A percentile compares a stretch with the other conserved stretches of the same genome.
These are phyloP conservation scores for Pipistrellus kuhlii DNA, from an alignment of 2,797 vertebrate species.

Conservation along the genomic window DNA sequence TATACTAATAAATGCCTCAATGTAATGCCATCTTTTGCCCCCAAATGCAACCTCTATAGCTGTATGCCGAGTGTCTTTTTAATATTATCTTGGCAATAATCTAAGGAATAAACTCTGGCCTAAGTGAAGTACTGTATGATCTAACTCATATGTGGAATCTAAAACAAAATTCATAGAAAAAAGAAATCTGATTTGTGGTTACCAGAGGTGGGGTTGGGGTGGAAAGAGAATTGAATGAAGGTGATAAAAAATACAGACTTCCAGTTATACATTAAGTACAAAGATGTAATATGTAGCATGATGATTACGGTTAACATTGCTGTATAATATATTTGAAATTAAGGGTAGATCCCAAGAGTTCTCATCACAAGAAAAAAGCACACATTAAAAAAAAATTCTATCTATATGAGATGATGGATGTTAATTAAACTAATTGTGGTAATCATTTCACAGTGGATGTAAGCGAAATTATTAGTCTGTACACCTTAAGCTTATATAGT, in stretches of 20 bases:
- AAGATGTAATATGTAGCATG: neutral
- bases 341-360: neutral
- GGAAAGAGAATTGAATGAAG: neutral
- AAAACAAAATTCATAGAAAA: neutral
- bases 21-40: constrained; percentile 3
- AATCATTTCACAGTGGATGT: neutral
- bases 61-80: neutral
- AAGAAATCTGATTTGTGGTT: neutral
- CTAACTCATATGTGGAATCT: neutral
- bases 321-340: neutral
- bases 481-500: neutral
- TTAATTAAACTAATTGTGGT: neutral
- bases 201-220: neutral
- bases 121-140: neutral
- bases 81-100: neutral
- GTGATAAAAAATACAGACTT: neutral
- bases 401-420: neutral
- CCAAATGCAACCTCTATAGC: neutral
- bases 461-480: neutral
- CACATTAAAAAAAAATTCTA: neutral
- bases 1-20: neutral
- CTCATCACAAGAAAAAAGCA: neutral
- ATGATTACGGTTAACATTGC: neutral
- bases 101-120: neutral
- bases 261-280: neutral